Base-by-base conservation (phyloP, 2,888 invertebrate species). In the Epistrophella euchroma region DNA sequence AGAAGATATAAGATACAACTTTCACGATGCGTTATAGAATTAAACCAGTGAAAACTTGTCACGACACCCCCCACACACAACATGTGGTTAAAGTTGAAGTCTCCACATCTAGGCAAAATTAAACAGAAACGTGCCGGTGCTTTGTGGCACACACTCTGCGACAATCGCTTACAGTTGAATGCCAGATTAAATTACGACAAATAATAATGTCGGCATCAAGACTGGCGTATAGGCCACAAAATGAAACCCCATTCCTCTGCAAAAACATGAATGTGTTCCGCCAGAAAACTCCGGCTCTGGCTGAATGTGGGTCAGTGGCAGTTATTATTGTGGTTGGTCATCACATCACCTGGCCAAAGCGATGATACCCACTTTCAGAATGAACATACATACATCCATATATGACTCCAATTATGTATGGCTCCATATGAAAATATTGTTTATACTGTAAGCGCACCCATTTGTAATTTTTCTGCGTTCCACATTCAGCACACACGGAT, bases 361-460 rank as follows among this genome's bases (percentile, higher is more conserved):
- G n/a, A 78, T 52, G 25, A 58, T 55, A 37, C 50, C 66, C 56
- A 11, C 15, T 43, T 58, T 40, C 43, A 11, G 22, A 32, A 66
- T 56, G 50, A 40, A 32, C 43, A 32, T 35, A 32, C 25, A 25
- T 5, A 32, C 6, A 15, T 15, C 35, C 50, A 68, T n/a, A n/a
- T n/a, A n/a, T 68, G 68, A 52, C 32, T 52, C 9, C 25, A 52
- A 52, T 68, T 68, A 68, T 45, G 32, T 15, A 9, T 17, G 56
- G n/a, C 35, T 47, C 60, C 45, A 43, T 43, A 55, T 47, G 3
- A 47, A 35, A 35, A 45, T 64, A 52, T 47, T 11, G 75, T 71
- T 76, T 73, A n/a, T n/a, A 73, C 85, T 75, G 84, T 40, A 79
- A 66, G 40, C 58, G 79, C 64, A 72, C 68, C 64, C 75, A 74